Conservation (phyloP, 2,888 invertebrate genomes). For the Pyralis farinalis region DNA sequence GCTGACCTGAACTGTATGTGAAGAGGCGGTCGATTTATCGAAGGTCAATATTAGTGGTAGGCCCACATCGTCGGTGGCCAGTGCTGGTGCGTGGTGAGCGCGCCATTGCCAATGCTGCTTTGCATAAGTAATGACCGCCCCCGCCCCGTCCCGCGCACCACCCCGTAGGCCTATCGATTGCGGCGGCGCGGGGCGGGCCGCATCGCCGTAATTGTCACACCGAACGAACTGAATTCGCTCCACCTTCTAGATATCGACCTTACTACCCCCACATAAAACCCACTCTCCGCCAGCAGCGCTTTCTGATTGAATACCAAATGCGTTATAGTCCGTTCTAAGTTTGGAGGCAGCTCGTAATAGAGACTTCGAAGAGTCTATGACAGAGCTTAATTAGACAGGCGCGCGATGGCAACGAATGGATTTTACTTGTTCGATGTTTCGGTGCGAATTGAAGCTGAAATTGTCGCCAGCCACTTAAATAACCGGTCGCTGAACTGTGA, state of each 20-base stretch:
- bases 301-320: conserved; percentile 69
- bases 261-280: conserved; percentile 60
- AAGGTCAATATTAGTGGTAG: conserved; percentile 35
- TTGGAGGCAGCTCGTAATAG: conserved; percentile 77
- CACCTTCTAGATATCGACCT: conserved; percentile 64
- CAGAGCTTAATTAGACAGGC: conserved; percentile 80
- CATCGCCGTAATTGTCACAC: conserved; percentile 80
- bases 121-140: conserved; percentile 76
- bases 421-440: conserved; percentile 74
- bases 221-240: conserved; percentile 65
- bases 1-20: conserved; percentile 1
- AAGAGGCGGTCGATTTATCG: conserved; percentile 34
- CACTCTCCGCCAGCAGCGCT: conserved; percentile 41
- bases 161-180: conserved; percentile 86
- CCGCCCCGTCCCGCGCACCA: conserved; percentile 73
- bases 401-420: conserved; percentile 73
- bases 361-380: conserved; percentile 80
- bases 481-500: conserved; percentile 30
- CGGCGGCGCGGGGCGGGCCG: conserved; percentile 82
- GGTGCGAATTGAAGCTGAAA: conserved; percentile 49
- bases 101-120: conserved; percentile 60
- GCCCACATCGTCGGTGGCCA: conserved; percentile 13
- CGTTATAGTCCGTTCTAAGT: conserved; percentile 75
- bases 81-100: conserved; percentile 21
- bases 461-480: conserved; percentile 47